Percentiles rank a stretch among this genome's conserved stretches.
Conservation (phyloP, 2,888 invertebrate species). For the Scrobipalpa costella region DNA sequence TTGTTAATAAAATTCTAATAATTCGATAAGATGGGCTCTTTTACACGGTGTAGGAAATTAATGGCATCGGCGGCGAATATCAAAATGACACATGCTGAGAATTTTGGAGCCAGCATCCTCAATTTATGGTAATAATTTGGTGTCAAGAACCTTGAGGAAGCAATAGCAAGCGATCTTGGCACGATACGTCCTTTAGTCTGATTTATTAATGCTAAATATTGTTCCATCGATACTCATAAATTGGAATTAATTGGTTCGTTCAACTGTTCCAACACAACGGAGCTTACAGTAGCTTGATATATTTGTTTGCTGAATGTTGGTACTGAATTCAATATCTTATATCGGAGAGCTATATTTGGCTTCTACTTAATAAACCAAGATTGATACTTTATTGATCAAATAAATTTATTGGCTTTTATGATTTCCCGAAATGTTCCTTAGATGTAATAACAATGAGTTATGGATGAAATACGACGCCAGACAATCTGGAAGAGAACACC, state of each 20-base stretch:
- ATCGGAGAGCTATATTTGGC: neutral
- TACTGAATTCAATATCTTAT: neutral
- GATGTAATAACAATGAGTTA: constrained; percentile 11
- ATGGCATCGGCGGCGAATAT: constrained; percentile 22
- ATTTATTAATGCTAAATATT: constrained; percentile 21
- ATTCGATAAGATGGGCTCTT: constrained; percentile 20
- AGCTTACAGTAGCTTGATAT: constrained; percentile 3
- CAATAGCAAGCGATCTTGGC: constrained; percentile 8
- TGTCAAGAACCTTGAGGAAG: constrained; percentile 23
- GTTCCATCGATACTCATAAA: constrained; percentile 16
- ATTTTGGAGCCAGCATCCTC: no score
- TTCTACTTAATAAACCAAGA: constrained; percentile 2
- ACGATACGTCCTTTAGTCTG: constrained; percentile 18
- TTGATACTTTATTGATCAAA: constrained; percentile 1
- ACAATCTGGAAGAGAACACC: constrained; percentile 36
- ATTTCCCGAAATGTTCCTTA: constrained; percentile 7
- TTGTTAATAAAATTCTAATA: constrained; percentile 21
- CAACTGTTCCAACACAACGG: constrained; percentile 12
- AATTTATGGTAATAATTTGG: constrained; percentile 19
- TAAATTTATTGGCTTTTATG: neutral
- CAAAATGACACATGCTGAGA: constrained; percentile 25
- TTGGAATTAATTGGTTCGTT: constrained; percentile 20
- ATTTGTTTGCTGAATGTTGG: constrained; percentile 5
- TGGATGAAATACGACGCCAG: constrained; percentile 37
- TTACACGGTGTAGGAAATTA: constrained; percentile 17